Evolutionary conservation across 2,888 invertebrate genomes (phyloP).

Genomic region (Nemoura dubitans): DNA sequence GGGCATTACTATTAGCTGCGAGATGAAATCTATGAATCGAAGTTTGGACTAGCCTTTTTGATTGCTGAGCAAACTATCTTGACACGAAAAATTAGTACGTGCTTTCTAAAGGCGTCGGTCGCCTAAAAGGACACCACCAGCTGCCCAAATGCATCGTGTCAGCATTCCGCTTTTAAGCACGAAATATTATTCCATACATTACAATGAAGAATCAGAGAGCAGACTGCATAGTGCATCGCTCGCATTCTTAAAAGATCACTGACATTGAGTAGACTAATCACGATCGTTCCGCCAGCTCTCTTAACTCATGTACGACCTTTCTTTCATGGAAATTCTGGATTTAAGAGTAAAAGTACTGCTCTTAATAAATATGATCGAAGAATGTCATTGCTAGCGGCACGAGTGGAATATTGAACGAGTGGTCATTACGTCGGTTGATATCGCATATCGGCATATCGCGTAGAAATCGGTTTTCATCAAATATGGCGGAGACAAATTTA

Average conservation of each 20-base stretch:
- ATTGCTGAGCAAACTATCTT: slow-evolving; percentile 7
- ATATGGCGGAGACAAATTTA: background rate
- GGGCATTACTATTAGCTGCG: background rate
- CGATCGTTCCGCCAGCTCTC: background rate
- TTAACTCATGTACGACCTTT: background rate
- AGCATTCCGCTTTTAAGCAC: background rate
- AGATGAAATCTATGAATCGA: background rate
- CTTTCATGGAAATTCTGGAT: background rate
- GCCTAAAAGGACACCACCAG: background rate
- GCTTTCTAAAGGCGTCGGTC: background rate
- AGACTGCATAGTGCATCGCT: background rate
- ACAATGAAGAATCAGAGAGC: background rate
- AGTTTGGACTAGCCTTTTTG: background rate
- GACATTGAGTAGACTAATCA: background rate
- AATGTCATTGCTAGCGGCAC: background rate
- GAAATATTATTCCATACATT: background rate
- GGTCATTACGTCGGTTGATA: background rate
- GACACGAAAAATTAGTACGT: background rate
- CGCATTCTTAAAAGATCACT: slow-evolving; percentile 1
- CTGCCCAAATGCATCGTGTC: background rate
- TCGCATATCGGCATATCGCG: background rate
- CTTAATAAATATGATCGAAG: background rate
- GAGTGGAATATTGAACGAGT: background rate
- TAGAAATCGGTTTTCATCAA: background rate
- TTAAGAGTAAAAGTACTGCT: background rate